Evolutionary conservation across 1,140 invertebrate genomes (phyloP).

Genomic region (Uloborus diversus): DNA sequence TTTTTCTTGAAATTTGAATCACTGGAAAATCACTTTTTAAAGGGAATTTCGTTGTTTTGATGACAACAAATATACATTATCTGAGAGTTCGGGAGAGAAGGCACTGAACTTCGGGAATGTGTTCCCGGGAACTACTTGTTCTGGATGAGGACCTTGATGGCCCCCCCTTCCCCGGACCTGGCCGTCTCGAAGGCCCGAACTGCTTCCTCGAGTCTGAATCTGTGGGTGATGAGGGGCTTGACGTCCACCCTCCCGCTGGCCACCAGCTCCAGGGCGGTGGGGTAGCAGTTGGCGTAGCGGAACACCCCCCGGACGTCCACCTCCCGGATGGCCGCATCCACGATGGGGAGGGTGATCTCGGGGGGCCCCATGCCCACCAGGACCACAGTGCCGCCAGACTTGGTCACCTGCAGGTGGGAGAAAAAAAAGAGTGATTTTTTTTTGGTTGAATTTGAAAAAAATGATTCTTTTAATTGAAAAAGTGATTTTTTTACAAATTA

Average conservation of each 20-base stretch:
- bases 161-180: slow-evolving; percentile 73
- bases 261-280: slow-evolving; percentile 82
- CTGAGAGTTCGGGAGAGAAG: too few species aligned
- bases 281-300: slow-evolving; percentile 91
- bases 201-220: slow-evolving; percentile 85
- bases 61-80: too few species aligned
- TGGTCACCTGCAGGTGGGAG: slow-evolving; percentile 74
- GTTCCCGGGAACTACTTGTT: too few species aligned
- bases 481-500: too few species aligned
- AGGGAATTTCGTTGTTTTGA: too few species aligned
- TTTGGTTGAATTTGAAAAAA: too few species aligned
- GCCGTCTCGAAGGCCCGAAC: slow-evolving; percentile 87
- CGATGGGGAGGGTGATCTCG: slow-evolving; percentile 82
- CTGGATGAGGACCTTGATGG: slow-evolving; percentile 86
- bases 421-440: slow-evolving; percentile 61
- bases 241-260: slow-evolving; percentile 84
- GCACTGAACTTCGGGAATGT: too few species aligned
- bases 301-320: slow-evolving; percentile 92
- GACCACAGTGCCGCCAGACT: slow-evolving; percentile 81
- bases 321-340: slow-evolving; percentile 81
- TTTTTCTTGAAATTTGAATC: too few species aligned
- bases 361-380: slow-evolving; percentile 85
- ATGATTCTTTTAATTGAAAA: too few species aligned
- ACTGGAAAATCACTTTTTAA: too few species aligned
- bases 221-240: slow-evolving; percentile 89